These are phyloP conservation scores for Axea sp. DNA, from an alignment of 2,888 invertebrate species.

Conservation along the genomic window DNA sequence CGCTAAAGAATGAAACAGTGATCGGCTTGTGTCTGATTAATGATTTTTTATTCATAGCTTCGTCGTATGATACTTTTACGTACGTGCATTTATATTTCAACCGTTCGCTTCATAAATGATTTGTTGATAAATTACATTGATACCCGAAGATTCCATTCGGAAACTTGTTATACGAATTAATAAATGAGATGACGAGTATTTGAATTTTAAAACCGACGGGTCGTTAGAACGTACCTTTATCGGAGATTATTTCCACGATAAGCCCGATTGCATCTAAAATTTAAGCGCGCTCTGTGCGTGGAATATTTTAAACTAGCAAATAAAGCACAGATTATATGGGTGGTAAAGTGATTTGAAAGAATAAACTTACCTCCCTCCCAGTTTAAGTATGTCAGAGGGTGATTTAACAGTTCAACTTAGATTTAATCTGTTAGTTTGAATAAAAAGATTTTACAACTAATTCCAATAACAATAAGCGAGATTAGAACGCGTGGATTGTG, in stretches of 20 bases:
- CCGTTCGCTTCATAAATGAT: background rate
- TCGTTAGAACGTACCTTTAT: slow-evolving; percentile 10
- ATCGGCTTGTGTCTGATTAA: slow-evolving; percentile 9
- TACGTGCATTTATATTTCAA: slow-evolving; percentile 3
- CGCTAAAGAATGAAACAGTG: slow-evolving; percentile 41
- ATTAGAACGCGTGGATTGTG: slow-evolving; percentile 9
- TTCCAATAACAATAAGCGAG: slow-evolving; percentile 24
- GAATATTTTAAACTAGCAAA: slow-evolving; percentile 38
- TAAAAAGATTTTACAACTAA: slow-evolving; percentile 25
- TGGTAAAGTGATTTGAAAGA: slow-evolving; percentile 24
- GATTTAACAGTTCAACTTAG: slow-evolving; percentile 37
- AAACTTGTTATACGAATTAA: slow-evolving; percentile 11
- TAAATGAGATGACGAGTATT: slow-evolving; percentile 15
- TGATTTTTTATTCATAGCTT: slow-evolving; percentile 10
- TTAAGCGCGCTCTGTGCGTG: slow-evolving; percentile 1
- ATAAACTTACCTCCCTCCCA: background rate
- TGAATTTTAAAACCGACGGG: slow-evolving; percentile 21
- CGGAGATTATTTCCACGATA: slow-evolving; percentile 21
- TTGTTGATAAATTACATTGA: slow-evolving; percentile 2
- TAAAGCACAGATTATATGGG: slow-evolving; percentile 32
- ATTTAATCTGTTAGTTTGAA: slow-evolving; percentile 25
- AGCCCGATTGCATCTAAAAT: slow-evolving; percentile 19
- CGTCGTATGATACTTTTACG: background rate
- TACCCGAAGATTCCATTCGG: background rate
- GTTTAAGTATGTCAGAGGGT: slow-evolving; percentile 38